Conservation (phyloP, 2,888 invertebrate species). For the Bombylius major region DNA sequence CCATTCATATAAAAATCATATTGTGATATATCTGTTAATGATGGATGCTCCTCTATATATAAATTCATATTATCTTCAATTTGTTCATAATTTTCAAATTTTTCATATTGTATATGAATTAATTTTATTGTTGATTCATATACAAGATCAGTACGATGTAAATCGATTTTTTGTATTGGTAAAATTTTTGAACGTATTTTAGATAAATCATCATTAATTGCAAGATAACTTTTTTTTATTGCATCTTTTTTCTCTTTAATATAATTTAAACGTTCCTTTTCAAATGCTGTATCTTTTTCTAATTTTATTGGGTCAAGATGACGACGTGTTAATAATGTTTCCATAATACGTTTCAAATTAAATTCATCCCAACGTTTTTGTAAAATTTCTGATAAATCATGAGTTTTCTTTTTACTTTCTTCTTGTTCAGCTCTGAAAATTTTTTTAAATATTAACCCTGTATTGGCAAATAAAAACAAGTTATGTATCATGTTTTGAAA, state of each 20-base stretch:
- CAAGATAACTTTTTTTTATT: slow-evolving; percentile 21
- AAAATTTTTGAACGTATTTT: slow-evolving; percentile 31
- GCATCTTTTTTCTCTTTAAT: slow-evolving; percentile 29
- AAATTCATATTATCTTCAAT: slow-evolving; percentile 18
- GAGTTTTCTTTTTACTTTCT: slow-evolving; percentile 16
- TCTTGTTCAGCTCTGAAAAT: slow-evolving; percentile 12
- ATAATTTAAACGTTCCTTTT: slow-evolving; percentile 49
- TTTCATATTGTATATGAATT: background rate
- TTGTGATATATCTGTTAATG: slow-evolving; percentile 23
- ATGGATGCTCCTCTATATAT: slow-evolving; percentile 16
- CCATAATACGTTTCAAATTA: slow-evolving; percentile 48
- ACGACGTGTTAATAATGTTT: slow-evolving; percentile 18
- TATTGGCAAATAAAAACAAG: too few species aligned
- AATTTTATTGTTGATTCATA: slow-evolving; percentile 2
- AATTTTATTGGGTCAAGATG: slow-evolving; percentile 27
- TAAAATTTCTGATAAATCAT: slow-evolving; percentile 26
- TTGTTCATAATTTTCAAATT: slow-evolving; percentile 17
- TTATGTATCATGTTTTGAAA: too few species aligned
- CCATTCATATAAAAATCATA: slow-evolving; percentile 30
- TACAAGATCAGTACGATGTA: slow-evolving; percentile 23
- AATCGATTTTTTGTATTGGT: slow-evolving; percentile 36
- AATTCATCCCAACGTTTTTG: slow-evolving; percentile 49
- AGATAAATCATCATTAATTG: slow-evolving; percentile 27
- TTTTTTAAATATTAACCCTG: background rate
- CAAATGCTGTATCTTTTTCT: slow-evolving; percentile 49